Conservation (phyloP, 2,888 invertebrate species). For the Drosophila algonquin region DNA sequence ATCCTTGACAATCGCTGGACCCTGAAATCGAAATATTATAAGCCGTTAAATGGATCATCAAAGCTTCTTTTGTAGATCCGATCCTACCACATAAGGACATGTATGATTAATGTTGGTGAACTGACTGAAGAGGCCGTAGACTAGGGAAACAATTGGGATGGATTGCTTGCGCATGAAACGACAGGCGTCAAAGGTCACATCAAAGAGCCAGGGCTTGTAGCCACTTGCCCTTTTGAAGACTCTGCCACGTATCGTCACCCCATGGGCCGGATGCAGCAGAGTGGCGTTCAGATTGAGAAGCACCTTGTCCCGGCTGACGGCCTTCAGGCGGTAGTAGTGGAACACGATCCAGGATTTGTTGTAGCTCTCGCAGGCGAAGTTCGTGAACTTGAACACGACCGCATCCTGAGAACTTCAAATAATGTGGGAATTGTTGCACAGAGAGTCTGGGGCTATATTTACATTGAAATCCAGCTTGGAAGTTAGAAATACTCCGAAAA, state of each 20-base stretch:
- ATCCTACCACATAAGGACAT: constrained; percentile 20
- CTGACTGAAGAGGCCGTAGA: constrained; percentile 3
- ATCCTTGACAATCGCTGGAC: neutral
- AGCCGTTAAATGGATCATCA: too few relatives aligned
- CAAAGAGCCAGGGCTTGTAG: constrained; percentile 32
- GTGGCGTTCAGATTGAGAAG: constrained; percentile 9
- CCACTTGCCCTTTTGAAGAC: constrained; percentile 41
- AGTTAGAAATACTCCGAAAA: neutral
- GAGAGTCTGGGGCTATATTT: neutral
- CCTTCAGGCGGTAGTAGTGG: constrained; percentile 40
- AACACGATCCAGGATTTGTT: constrained; percentile 44
- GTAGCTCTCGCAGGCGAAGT: constrained; percentile 36
- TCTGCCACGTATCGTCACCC: neutral
- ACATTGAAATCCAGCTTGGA: neutral
- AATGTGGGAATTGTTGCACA: neutral
- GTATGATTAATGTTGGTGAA: constrained; percentile 26
- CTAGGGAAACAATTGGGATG: neutral
- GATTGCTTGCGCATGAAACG: neutral
- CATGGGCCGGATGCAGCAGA: neutral
- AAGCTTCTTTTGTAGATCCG: too few relatives aligned
- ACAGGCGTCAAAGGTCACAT: constrained; percentile 10
- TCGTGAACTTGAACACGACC: constrained; percentile 43
- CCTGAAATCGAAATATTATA: neutral
- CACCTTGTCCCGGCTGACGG: constrained; percentile 15
- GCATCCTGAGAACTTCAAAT: constrained; percentile 25